Conservation (phyloP, 35 echinoderm and acorn worm genomes). For the Heliocidaris erythrogramma region DNA sequence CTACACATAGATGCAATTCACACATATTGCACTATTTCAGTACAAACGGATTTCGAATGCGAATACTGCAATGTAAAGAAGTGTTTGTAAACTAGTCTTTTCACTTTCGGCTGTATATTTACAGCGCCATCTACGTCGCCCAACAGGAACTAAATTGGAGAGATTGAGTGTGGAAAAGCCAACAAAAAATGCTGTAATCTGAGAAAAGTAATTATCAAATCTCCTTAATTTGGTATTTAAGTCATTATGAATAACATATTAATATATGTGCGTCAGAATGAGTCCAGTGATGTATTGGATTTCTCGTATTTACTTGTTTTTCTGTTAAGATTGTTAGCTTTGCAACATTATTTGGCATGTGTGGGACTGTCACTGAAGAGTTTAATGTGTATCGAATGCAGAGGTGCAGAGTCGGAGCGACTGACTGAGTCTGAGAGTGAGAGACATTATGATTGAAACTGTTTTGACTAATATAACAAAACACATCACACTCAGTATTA, state of each 20-base stretch:
- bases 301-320: background rate
- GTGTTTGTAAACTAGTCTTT: background rate
- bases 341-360: background rate
- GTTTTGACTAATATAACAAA: too few relatives aligned
- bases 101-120: background rate
- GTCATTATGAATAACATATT: background rate
- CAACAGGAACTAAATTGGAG: background rate
- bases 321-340: background rate
- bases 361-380: background rate
- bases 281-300: background rate
- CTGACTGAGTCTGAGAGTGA: too few relatives aligned
- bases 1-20: background rate
- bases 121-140: background rate
- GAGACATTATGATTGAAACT: too few relatives aligned
- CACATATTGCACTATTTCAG: background rate
- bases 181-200: background rate
- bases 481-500: too few relatives aligned
- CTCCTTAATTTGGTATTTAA: background rate
- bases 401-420: too few relatives aligned
- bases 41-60: background rate
- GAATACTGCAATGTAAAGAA: background rate
- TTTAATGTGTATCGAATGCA: too few relatives aligned
- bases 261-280: background rate
- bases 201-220: background rate
- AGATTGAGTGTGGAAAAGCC: background rate